Evolutionary conservation across 1,140 invertebrate species (phyloP).

Genomic region (Akabosia matsudoensis): DNA sequence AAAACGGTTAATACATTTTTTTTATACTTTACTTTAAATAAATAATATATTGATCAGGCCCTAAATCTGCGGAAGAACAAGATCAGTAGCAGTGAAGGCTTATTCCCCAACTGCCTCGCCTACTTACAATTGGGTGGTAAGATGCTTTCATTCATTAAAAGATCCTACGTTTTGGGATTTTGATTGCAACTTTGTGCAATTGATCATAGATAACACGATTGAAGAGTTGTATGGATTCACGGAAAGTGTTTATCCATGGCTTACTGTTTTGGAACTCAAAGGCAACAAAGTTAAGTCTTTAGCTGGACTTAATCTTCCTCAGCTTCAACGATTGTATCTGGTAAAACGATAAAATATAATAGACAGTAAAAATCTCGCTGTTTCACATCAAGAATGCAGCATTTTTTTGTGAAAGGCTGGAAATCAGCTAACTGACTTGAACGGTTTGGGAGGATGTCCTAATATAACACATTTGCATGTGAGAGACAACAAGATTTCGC

Average conservation of each 20-base stretch:
- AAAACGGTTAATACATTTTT: no score
- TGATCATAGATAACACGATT: constrained; percentile 21
- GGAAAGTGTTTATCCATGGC: constrained; percentile 8
- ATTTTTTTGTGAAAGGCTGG: constrained; percentile 12
- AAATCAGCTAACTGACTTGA: constrained; percentile 18
- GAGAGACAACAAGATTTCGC: constrained; percentile 24
- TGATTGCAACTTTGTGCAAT: no score
- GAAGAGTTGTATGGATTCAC: not conserved
- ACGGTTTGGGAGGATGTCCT: constrained; percentile 27
- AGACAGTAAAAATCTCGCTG: not conserved
- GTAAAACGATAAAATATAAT: constrained; percentile 15
- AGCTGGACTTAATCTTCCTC: constrained; percentile 19
- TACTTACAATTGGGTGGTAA: constrained; percentile 31
- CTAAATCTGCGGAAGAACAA: constrained; percentile 19
- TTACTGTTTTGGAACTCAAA: constrained; percentile 25
- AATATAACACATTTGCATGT: constrained; percentile 26
- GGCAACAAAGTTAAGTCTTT: constrained; percentile 25
- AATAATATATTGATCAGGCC: constrained; percentile 1
- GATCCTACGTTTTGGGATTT: no score
- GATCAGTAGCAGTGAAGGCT: constrained; percentile 3
- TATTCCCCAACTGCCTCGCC: constrained; percentile 22
- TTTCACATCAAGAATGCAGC: not conserved
- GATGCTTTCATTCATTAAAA: not conserved
- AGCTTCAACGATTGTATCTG: constrained; percentile 21
- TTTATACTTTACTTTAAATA: no score